Base-by-base conservation (phyloP, 2,888 invertebrate species). In the Clistopyga incitator region DNA sequence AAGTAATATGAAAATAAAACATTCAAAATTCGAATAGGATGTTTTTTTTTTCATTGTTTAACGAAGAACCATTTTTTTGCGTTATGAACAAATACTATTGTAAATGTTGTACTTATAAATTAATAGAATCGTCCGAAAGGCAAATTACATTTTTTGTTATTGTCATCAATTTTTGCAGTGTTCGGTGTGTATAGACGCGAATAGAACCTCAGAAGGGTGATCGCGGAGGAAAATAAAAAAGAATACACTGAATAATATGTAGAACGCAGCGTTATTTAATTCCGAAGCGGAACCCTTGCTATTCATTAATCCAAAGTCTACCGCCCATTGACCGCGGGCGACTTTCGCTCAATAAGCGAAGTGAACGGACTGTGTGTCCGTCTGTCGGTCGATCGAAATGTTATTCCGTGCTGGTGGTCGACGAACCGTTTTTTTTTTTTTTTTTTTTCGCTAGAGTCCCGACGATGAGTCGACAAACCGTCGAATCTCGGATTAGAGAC, bases 291-390 rank as follows among this genome's bases (percentile, higher is more conserved):
- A 67, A 81, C 85, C 84, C 87, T 88, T 87, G 87, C 86, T 87
- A 88, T 86, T 88, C 86, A 88, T 88, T 88, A 88, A 88, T 88
- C 87, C 86, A 78, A 6, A 15, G 59, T 23, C 42, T n/a, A 67
- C 50, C 52, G 65, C 56, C 34, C 29, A 23, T 29, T 59, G 29
- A 74, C 50, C 67, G 75, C 45, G 84, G 84, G 87, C 87, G 87
- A 89, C 88, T 88, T 88, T 88, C 86, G 88, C 85, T 87, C 84
- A 84, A 88, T 88, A 87, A 90, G 85, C 83, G 59, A 75, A 74
- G 71, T 25, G 75, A 82, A 83, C 87, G 88, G 83, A 84, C 84
- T 68, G 82, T 47, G 61, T 38, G 82, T 83, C 86, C 68, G 84
- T 71, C 68, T 38, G 82, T 83, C 86, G 71, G 84, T 71, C 68